These are phyloP conservation scores for Chironomus riparius DNA, from an alignment of 2,888 invertebrate genomes.

Conservation along the genomic window DNA sequence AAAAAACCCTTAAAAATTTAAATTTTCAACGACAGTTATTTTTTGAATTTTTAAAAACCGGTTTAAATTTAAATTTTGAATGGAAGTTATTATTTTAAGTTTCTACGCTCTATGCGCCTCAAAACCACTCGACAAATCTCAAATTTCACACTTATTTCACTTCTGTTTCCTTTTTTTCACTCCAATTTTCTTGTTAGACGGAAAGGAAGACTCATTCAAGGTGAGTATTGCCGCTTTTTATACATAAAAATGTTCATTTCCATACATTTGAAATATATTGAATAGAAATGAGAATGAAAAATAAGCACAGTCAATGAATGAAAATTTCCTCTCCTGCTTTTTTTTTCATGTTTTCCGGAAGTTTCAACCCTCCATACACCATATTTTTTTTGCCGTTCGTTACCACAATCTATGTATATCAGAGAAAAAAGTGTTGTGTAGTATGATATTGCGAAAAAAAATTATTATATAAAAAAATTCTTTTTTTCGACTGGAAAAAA, in stretches of 20 bases:
- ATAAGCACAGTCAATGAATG: not conserved
- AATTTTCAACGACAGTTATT: too few relatives aligned
- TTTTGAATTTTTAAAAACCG: too few relatives aligned
- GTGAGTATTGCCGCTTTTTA: not conserved
- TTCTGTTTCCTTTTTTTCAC: not conserved
- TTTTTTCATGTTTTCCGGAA: not conserved
- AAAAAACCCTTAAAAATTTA: too few relatives aligned
- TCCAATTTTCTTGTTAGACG: not conserved
- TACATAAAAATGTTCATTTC: not conserved
- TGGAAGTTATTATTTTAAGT: too few relatives aligned
- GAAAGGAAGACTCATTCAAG: not conserved
- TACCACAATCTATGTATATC: too few relatives aligned
- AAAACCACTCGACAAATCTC: too few relatives aligned
- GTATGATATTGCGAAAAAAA: not conserved
- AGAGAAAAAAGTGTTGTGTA: not conserved
- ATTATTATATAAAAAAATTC: not conserved
- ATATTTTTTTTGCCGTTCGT: not conserved
- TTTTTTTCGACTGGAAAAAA: not conserved
- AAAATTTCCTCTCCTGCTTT: too few relatives aligned
- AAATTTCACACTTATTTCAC: too few relatives aligned
- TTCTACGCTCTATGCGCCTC: too few relatives aligned
- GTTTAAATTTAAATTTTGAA: too few relatives aligned
- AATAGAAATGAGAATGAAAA: not conserved
- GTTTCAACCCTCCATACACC: not conserved
- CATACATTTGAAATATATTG: not conserved